A percentile compares a stretch with the other conserved stretches of the same genome.
Conservation (phyloP, 2,113 vertebrate species). For the Camelus dromedarius region DNA sequence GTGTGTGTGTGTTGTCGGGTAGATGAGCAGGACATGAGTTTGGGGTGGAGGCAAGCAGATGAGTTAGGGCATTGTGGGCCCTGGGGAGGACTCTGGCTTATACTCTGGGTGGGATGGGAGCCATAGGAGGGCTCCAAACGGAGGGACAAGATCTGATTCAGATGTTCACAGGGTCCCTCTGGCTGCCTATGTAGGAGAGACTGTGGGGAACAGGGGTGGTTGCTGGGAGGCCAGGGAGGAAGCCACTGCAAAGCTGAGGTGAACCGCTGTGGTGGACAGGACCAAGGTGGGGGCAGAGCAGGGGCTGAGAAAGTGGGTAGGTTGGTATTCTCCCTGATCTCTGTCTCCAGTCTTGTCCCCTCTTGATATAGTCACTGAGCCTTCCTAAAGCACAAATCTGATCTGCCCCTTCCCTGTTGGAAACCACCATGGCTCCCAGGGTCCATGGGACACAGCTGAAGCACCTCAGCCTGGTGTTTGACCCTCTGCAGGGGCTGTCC, state of each 20-base stretch:
- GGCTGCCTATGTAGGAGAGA: neutral
- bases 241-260: neutral
- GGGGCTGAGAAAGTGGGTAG: neutral
- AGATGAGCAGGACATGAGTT: neutral
- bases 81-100: neutral
- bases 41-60: neutral
- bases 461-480: neutral
- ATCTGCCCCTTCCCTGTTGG: neutral
- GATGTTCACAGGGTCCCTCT: neutral
- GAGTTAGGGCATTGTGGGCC: neutral
- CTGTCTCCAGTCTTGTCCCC: neutral
- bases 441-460: neutral
- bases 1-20: neutral
- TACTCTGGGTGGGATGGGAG: neutral
- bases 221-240: neutral
- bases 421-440: neutral
- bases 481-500: neutral
- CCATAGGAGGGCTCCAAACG: neutral
- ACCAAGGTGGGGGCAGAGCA: neutral
- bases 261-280: neutral
- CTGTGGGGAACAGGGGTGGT: neutral
- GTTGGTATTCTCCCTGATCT: neutral
- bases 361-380: neutral
- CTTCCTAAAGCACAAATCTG: slow-evolving; percentile 11
- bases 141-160: neutral